Base-by-base conservation (phyloP, 2,113 vertebrate species). In the Oxyura jamaicensis region DNA sequence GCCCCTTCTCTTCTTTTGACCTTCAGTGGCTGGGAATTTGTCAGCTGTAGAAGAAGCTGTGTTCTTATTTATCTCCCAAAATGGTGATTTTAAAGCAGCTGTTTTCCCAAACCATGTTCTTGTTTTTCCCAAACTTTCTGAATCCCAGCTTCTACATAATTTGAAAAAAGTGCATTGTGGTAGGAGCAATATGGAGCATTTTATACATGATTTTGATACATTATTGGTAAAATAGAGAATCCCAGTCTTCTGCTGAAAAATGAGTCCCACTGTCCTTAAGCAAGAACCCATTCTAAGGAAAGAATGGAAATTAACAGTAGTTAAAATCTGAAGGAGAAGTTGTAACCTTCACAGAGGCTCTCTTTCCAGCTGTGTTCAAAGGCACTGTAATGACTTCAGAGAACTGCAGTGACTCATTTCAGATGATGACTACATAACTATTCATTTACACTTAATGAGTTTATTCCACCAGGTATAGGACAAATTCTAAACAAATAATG, bases 361-460 rank as follows among this genome's bases (percentile, higher is more conserved):
- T 88, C 90, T 94, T 92, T 97, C 94, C 95, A 97, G 95, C 97
- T 98, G 97, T 89, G 92, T 96, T 98, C 96, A 96, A 94, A 96
- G 94, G 82, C 95, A 92, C 72, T 95, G 86, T 97, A 96, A 97
- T 93, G 96, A 97, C 97, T 97, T 97, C 95, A 94, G 97, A 97
- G 96, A 94, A 96, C 87, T 81, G 91, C 94, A 96, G 67, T 88
- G 91, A 96, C 91, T 97, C 96, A 95, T 98, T 97, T 97, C 90
- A 96, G 95, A 97, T 98, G 97, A 98, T 97, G 97, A 96, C 97
- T 98, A 94, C 94, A 97, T 96, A 97, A 96, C 97, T 97, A 98
- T 97, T 98, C 96, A 98, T 98, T 98, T 97, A 96, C 86, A 92
- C 81, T 97, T 97, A 98, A 98, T 98, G 97, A 97, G 95, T 96